Conservation (phyloP, 1,140 invertebrate species). For the Paraescarpia echinospica region DNA sequence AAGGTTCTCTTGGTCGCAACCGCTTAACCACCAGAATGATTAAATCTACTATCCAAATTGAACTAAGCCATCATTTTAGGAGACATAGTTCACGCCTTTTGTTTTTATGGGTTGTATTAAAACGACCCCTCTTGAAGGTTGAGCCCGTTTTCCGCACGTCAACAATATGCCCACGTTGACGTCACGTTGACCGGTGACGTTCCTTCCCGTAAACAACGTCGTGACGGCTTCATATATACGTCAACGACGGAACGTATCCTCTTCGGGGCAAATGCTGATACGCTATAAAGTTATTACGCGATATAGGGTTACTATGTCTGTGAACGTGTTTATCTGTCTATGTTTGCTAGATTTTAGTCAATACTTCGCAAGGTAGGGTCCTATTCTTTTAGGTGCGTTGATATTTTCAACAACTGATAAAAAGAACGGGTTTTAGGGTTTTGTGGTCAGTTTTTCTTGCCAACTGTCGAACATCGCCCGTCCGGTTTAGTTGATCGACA, state of each 20-base stretch:
- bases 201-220: background rate
- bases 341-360: background rate
- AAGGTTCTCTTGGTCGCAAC: background rate
- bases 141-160: background rate
- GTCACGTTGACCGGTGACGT: background rate
- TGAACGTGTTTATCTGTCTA: background rate
- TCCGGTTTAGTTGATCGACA: too few species aligned
- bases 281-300: background rate
- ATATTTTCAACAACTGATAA: too few species aligned
- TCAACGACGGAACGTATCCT: background rate
- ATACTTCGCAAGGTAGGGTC: background rate
- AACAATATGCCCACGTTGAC: background rate
- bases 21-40: background rate
- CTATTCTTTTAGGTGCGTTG: background rate
- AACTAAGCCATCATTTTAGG: background rate
- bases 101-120: background rate
- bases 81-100: background rate
- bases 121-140: background rate
- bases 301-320: background rate
- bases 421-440: too few species aligned
- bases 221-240: background rate
- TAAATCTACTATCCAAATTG: background rate
- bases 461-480: too few species aligned
- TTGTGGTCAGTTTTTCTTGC: too few species aligned
- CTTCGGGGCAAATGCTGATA: background rate